Base-by-base conservation (phyloP, 2,888 invertebrate genomes). In the Oscheius sp. region DNA sequence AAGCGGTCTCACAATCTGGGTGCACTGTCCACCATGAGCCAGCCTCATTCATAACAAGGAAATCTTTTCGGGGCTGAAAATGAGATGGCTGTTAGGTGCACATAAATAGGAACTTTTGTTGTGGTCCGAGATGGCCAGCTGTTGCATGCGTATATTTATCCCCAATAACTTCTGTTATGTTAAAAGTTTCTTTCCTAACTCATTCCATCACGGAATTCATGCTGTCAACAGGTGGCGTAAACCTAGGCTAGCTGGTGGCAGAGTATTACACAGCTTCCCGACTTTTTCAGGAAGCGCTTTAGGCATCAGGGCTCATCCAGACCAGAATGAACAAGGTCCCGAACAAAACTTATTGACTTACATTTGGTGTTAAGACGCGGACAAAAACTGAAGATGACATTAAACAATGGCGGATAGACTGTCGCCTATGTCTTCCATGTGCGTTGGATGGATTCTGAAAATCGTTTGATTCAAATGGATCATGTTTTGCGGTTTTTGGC, bases 21-120 rank as follows among this genome's bases (percentile, higher is more conserved):
- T 82, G 82, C 27, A 82, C 82, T 12, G 80, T 80, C 82, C 82
- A 82, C 82, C 82, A 82, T 0, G 79, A 79, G 9, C 82, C 82
- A 16, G 80, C 78, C 71, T 82, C 82, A 52, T 80, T 82, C 79
- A 82, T 82, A 49, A 82, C 79, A 23, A 82, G 78, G 56, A 80
- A 80, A 58, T 82, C 80, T 53, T 82, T 82, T 12, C 82, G 70
- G 5, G 82, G 82, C 82, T 82, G 75, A 76, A 82, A 80, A 69
- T 7, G 2, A 2, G 3, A 35, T 35, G 35, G 3, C 35, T 35
- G 35, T 49, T 49, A 18, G n/a, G 49, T 16, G 5, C 18, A 49
- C 3, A 49, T n/a, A 49, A 49, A 3, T 16, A 13, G 49, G 18
- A 49, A 49, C 49, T n/a, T 49, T 49, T 49, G n/a, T 49, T 49